phyloP scores from a whole-genome alignment of 64 coral and sea anemone species.

The Anthopleura sola region DNA sequence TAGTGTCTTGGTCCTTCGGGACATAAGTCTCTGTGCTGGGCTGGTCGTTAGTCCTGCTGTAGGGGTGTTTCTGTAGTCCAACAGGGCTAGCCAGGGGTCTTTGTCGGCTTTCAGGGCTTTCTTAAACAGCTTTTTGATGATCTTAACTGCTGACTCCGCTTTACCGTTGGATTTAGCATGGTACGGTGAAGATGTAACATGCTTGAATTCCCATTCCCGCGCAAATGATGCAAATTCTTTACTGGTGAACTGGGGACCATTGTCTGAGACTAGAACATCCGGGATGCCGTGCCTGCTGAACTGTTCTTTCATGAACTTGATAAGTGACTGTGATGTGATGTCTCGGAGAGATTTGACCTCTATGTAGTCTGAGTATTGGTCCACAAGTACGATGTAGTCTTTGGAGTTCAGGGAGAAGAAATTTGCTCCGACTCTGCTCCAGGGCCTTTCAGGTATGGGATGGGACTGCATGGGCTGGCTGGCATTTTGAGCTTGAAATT shows the following conservation, averaged over 20 bases:
- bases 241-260: slow-evolving; percentile 32
- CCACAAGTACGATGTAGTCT: slow-evolving; percentile 24
- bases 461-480: slow-evolving; percentile 20
- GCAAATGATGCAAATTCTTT: slow-evolving; percentile 40
- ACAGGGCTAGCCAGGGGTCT: slow-evolving; percentile 38
- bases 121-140: slow-evolving; percentile 35
- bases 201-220: slow-evolving; percentile 49
- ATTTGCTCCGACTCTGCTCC: slow-evolving; percentile 44
- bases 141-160: slow-evolving; percentile 40
- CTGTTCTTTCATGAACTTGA: slow-evolving; percentile 27
- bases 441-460: slow-evolving; percentile 14
- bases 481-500: slow-evolving; percentile 16
- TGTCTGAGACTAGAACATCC: slow-evolving; percentile 46
- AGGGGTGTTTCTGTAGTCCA: slow-evolving; percentile 46
- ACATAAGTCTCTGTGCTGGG: slow-evolving; percentile 47
- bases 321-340: slow-evolving; percentile 6
- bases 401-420: slow-evolving; percentile 22
- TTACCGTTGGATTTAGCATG: slow-evolving; percentile 61
- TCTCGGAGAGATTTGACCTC: slow-evolving; percentile 21
- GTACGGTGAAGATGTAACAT: slow-evolving; percentile 46
- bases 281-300: slow-evolving; percentile 41
- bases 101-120: slow-evolving; percentile 45
- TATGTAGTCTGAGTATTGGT: slow-evolving; percentile 43
- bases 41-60: slow-evolving; percentile 44
- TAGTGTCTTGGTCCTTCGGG: slow-evolving; percentile 45